Base-by-base conservation (phyloP, 1,140 invertebrate species). In the Gerris buenoi region DNA sequence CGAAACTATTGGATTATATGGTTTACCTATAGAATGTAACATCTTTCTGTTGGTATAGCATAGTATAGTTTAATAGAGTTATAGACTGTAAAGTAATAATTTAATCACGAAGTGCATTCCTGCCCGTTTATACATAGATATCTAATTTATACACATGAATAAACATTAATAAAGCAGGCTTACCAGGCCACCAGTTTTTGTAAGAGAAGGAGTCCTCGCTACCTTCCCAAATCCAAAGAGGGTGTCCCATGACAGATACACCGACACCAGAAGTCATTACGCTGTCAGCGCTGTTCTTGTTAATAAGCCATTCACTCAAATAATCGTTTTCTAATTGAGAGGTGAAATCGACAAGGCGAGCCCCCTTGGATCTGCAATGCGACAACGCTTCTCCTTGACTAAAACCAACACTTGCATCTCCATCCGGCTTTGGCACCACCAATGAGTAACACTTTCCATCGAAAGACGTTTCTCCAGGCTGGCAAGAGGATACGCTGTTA, bases 271-370 rank as follows among this genome's bases (percentile, higher is more conserved):
- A 78, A 26, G 82, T 84, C 75, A 83, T 79, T 13, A 83, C 73
- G 13, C 77, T 77, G 1, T 71, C 72, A n/a, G 78, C 74, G 62
- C 78, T 70, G n/a, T 80, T 76, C 59, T 79, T 69, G 27, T 76
- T 76, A 18, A 76, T 65, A 66, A 85, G 69, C 75, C 81, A 77
- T 69, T 83, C 82, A 18, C 83, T 85, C 10, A 86, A 62, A 68
- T 84, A 84, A 72, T 85, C 78, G 72, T 82, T 85, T 75, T 86
- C 84, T n/a, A 73, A 76, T 72, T 78, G 76, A 15, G 76, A 80
- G 10, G 76, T 74, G 57, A 86, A 77, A 29, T 80, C 80, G 14
- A 83, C 68, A n/a, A 85, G 75, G 26, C 76, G 73, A 14, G 80
- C 78, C 26, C 78, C 77, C 15, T 73, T 75, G 1, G 64, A 59